Conservation (phyloP, 2,797 vertebrate genomes). For the Erithacus rubecula region DNA sequence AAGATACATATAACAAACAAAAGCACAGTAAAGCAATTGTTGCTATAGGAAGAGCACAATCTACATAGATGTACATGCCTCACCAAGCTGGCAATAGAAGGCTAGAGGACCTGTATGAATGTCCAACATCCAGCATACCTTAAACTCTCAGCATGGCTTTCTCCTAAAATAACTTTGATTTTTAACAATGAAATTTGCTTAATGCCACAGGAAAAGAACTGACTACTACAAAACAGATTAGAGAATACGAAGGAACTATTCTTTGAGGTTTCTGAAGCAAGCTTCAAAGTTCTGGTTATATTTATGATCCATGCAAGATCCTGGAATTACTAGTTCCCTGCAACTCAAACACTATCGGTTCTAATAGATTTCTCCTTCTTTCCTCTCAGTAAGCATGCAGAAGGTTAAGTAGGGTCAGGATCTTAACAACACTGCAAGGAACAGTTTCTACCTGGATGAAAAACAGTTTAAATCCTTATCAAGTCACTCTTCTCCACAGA, state of each 20-base stretch:
- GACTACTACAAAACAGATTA: not conserved
- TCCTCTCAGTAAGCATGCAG: not conserved
- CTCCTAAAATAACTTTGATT: not conserved
- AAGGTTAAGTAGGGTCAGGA: not conserved
- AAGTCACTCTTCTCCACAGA: not conserved
- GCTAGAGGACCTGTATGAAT: not conserved
- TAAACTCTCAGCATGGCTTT: not conserved
- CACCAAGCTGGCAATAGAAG: not conserved
- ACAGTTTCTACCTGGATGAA: not conserved
- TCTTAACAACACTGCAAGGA: not conserved
- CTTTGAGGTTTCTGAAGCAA: not conserved
- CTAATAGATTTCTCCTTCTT: not conserved
- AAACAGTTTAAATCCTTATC: not conserved
- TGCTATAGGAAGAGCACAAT: not conserved
- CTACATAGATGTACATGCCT: not conserved
- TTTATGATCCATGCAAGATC: not conserved
- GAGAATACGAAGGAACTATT: not conserved
- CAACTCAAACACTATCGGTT: not conserved
- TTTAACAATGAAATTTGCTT: not conserved
- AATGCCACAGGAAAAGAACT: not conserved
- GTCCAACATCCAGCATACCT: not conserved
- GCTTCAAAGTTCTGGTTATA: not conserved
- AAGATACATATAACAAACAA: not conserved
- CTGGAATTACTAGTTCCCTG: not conserved
- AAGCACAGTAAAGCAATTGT: not conserved